A percentile compares a stretch with the other conserved stretches of the same genome.
phyloP scores from a whole-genome alignment of 2,888 invertebrate genomes.

The Acleris literana region DNA sequence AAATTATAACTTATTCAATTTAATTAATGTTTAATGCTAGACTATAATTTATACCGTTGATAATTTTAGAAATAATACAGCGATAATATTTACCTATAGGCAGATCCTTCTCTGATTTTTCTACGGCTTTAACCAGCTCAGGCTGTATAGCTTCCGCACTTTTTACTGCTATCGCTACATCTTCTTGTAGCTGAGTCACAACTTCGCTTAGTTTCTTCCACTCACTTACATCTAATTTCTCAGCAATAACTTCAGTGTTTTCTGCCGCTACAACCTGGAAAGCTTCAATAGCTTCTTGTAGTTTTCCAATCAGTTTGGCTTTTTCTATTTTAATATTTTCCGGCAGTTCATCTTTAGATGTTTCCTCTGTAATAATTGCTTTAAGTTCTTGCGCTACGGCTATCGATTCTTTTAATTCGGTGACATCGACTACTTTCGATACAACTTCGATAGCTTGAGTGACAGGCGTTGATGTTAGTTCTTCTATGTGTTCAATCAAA shows the following conservation, averaged over 20 bases:
- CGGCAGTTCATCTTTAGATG: neutral
- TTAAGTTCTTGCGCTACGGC: conserved; percentile 42
- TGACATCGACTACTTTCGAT: conserved; percentile 39
- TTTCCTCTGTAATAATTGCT: conserved; percentile 37
- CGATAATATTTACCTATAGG: too few relatives aligned
- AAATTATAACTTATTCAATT: too few relatives aligned
- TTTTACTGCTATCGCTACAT: conserved; percentile 44
- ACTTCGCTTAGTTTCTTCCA: conserved; percentile 50
- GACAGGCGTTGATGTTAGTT: conserved; percentile 42
- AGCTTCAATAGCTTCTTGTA: conserved; percentile 47
- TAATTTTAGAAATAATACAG: too few relatives aligned
- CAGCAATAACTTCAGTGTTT: conserved; percentile 43
- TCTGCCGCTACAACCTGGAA: conserved; percentile 50
- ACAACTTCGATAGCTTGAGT: conserved; percentile 43
- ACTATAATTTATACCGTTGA: too few relatives aligned
- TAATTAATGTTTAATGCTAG: too few relatives aligned
- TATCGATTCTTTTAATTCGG: conserved; percentile 46
- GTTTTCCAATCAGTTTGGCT: conserved; percentile 44
- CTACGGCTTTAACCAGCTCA: too few relatives aligned
- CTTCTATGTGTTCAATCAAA: too few relatives aligned
- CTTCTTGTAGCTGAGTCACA: conserved; percentile 55
- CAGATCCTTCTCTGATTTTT: too few relatives aligned
- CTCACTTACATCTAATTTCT: conserved; percentile 41
- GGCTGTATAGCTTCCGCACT: too few relatives aligned
- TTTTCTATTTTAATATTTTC: conserved; percentile 38